Conservation (phyloP, 2,113 vertebrate species). For the Apteryx mantelli region DNA sequence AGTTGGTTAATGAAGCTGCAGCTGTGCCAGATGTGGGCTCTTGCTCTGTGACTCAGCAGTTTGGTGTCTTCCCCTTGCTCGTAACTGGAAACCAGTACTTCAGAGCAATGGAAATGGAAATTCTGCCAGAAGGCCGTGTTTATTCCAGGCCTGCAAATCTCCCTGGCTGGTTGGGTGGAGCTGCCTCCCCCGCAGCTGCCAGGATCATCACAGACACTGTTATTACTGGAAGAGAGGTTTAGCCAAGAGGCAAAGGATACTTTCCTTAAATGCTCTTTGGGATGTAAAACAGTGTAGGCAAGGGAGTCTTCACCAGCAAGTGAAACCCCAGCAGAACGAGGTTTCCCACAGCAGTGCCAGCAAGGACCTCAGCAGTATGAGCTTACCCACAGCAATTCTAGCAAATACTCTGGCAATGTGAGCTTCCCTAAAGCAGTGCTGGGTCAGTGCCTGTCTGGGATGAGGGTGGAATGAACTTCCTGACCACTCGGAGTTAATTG, state of each 20-base stretch:
- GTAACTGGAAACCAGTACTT: neutral
- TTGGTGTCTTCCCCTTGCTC: neutral
- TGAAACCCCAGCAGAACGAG: neutral
- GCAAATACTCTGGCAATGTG: rapidly evolving
- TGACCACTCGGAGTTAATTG: rapidly evolving
- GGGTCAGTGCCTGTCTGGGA: neutral
- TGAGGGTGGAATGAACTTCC: neutral
- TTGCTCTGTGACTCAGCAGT: neutral
- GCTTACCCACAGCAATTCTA: neutral
- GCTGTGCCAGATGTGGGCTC: neutral
- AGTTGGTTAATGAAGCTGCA: neutral
- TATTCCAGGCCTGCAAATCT: neutral
- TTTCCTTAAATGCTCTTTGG: neutral
- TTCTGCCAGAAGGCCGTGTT: rapidly evolving
- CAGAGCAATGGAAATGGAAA: neutral
- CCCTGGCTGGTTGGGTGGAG: neutral
- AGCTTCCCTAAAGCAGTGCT: rapidly evolving
- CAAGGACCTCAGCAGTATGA: neutral
- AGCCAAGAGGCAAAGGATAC: rapidly evolving
- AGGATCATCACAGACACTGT: rapidly evolving
- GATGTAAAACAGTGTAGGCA: neutral
- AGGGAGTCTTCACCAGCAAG: neutral
- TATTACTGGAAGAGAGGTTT: neutral
- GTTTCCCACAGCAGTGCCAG: neutral
- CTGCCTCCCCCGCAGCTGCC: neutral